phyloP scores from a whole-genome alignment of 2,888 invertebrate genomes.

The Oligia strigilis region DNA sequence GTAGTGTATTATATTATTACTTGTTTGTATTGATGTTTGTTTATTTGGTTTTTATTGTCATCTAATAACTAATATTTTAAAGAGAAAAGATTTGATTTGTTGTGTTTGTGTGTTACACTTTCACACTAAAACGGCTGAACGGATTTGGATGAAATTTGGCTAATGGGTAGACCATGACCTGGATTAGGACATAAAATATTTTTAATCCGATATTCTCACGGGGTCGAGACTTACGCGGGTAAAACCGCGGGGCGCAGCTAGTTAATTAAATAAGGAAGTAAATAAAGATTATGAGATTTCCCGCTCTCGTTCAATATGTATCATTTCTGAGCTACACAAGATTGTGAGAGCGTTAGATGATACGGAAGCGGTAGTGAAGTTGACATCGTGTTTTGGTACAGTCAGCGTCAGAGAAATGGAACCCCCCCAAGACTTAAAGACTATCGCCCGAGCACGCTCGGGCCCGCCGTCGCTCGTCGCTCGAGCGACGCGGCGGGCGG shows the following conservation, averaged over 20 bases:
- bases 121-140: not conserved
- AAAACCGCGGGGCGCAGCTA: not conserved
- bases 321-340: not conserved
- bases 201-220: not conserved
- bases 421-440: too few species aligned
- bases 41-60: not conserved
- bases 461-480: too few species aligned
- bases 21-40: not conserved
- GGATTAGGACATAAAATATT: not conserved
- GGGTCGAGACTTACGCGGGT: not conserved
- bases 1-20: not conserved
- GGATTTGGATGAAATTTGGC: not conserved
- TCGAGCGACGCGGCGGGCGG: too few species aligned
- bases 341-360: not conserved
- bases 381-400: conserved; percentile 38
- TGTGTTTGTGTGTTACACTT: not conserved
- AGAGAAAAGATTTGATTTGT: not conserved
- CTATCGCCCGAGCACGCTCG: too few species aligned
- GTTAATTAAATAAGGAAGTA: conserved; percentile 22
- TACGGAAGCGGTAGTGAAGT: conserved; percentile 34
- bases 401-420: too few species aligned
- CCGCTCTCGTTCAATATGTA: conserved; percentile 26
- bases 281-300: conserved; percentile 14
- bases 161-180: not conserved
- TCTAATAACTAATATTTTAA: not conserved